Percentiles rank a stretch among this genome's conserved stretches.
Conservation (phyloP, 2,888 invertebrate genomes). For the Carterocephalus palaemon region DNA sequence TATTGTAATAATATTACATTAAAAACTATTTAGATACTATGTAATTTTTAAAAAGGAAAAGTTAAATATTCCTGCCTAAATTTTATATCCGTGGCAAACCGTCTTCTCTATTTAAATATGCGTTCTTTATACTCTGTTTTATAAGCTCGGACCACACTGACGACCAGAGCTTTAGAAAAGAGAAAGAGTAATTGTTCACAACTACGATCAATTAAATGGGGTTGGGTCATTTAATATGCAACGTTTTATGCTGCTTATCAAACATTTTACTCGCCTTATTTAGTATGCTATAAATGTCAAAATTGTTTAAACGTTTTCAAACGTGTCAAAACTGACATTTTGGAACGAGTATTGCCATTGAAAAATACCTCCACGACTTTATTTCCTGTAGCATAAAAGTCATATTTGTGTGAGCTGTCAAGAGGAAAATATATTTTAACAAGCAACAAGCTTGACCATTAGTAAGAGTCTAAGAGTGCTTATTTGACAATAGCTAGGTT, state of each 20-base stretch:
- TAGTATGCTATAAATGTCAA: slow-evolving; percentile 24
- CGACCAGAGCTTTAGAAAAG: slow-evolving; percentile 37
- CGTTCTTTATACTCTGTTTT: slow-evolving; percentile 29
- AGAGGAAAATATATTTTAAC: background rate
- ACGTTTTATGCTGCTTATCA: slow-evolving; percentile 21
- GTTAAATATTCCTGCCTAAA: background rate
- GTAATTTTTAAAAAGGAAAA: no score
- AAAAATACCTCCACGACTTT: slow-evolving; percentile 4
- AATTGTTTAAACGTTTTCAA: slow-evolving; percentile 13
- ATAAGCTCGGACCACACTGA: slow-evolving; percentile 36
- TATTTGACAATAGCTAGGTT: slow-evolving; percentile 5
- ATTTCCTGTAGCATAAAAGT: slow-evolving; percentile 8
- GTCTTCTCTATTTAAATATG: slow-evolving; percentile 21
- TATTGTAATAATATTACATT: no score
- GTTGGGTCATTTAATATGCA: slow-evolving; percentile 40
- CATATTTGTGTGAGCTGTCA: slow-evolving; percentile 6
- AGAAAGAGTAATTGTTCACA: slow-evolving; percentile 46
- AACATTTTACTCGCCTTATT: no score
- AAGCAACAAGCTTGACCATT: slow-evolving; percentile 31
- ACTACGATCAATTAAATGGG: slow-evolving; percentile 48
- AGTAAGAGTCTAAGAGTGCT: slow-evolving; percentile 12
- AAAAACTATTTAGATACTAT: no score
- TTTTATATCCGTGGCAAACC: slow-evolving; percentile 16
- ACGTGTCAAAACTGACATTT: background rate
- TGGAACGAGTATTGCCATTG: slow-evolving; percentile 1